These are phyloP conservation scores for Aeoliscus strigatus DNA, from an alignment of 2,797 vertebrate genomes.

Conservation along the genomic window DNA sequence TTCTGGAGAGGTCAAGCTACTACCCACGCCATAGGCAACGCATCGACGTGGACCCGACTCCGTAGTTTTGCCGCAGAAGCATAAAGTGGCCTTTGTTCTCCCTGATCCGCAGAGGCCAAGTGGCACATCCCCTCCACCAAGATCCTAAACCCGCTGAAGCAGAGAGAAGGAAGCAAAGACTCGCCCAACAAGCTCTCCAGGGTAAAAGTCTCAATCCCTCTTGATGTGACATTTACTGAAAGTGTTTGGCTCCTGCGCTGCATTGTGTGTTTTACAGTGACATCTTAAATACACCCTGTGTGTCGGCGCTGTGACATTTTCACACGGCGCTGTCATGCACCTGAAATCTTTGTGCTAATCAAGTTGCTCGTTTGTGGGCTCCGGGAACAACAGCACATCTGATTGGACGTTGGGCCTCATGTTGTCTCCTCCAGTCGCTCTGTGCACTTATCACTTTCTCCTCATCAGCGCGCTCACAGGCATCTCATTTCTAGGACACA, in stretches of 20 bases:
- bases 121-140: constrained; percentile 90
- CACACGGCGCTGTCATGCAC: constrained; percentile 29
- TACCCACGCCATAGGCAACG: no score
- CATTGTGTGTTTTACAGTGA: constrained; percentile 5
- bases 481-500: constrained; percentile 43
- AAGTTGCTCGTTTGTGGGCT: constrained; percentile 49
- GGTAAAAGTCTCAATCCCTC: constrained; percentile 72
- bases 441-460: constrained; percentile 31
- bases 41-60: no score
- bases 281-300: constrained; percentile 7
- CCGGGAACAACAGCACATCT: constrained; percentile 30
- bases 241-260: constrained; percentile 2
- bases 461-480: constrained; percentile 46
- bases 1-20: no score
- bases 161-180: constrained; percentile 86
- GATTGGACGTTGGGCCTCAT: constrained; percentile 18
- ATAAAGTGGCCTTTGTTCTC: no score
- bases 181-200: constrained; percentile 89
- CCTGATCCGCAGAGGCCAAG: constrained; percentile 81
- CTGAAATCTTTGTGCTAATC: constrained; percentile 38
- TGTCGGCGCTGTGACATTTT: constrained; percentile 1
- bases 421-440: constrained; percentile 13
- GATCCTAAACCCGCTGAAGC: constrained; percentile 88
- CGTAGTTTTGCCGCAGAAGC: no score
- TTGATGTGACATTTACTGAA: constrained; percentile 15